phyloP scores from a whole-genome alignment of 2,888 invertebrate species.

The Ormyrus thymus region DNA sequence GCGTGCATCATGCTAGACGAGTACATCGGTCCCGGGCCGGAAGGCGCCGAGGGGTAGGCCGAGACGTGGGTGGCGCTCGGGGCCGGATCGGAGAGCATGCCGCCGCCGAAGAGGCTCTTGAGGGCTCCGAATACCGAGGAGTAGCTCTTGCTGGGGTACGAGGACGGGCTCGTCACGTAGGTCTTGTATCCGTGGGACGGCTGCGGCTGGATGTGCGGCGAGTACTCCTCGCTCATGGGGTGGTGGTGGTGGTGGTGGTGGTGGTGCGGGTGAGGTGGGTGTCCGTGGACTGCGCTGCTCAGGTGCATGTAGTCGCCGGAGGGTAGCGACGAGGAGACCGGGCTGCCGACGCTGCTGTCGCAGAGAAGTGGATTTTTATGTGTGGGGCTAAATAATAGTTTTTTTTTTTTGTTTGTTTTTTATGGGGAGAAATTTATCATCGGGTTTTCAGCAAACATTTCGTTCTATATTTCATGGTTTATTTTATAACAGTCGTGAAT shows the following conservation, averaged over 20 bases:
- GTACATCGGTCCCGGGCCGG: background rate
- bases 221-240: background rate
- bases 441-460: too few relatives aligned
- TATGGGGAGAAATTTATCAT: too few relatives aligned
- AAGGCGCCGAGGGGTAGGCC: background rate
- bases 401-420: too few relatives aligned
- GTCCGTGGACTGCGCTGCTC: background rate
- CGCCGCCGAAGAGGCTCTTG: slow-evolving; percentile 50
- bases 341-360: background rate
- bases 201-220: background rate
- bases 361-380: background rate
- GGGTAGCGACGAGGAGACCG: background rate
- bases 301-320: slow-evolving; percentile 2
- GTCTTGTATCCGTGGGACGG: slow-evolving; percentile 43
- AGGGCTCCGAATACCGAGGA: slow-evolving; percentile 51
- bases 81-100: slow-evolving; percentile 16
- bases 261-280: slow-evolving; percentile 5
- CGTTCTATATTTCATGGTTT: too few relatives aligned
- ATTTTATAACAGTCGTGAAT: too few relatives aligned
- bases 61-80: slow-evolving; percentile 42
- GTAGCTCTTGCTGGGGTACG: slow-evolving; percentile 41
- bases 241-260: slow-evolving; percentile 20
- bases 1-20: slow-evolving; percentile 18
- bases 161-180: slow-evolving; percentile 37
- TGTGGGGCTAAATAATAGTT: too few relatives aligned